Base-by-base conservation (phyloP, 2,888 invertebrate species). In the Torymus tubicola region DNA sequence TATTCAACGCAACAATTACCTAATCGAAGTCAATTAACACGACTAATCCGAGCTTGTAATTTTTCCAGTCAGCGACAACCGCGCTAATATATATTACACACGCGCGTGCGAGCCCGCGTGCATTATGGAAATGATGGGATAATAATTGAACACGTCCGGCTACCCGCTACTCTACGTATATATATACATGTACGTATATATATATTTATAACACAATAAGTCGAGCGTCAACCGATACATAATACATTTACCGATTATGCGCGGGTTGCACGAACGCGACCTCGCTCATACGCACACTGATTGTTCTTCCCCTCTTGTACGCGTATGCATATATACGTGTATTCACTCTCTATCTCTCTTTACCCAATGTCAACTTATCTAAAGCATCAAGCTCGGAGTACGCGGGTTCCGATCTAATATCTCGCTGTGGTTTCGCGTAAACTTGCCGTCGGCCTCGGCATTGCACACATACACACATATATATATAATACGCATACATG, bases 221-320 rank as follows among this genome's bases (percentile, higher is more conserved):
- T 53, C 63, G 53, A 53, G 60, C 61, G 5, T 42, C 42, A 8
- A 42, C 53, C 61, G 42, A 68, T 31, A 21, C 55, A 76, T 76
- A 76, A 69, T 69, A 42, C 76, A 76, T 69, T 61, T 55, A 55
- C 42, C 63, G 63, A 76, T 76, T 72, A 72, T 55, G 72, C 72
- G 53, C 18, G n/a, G n/a, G 13, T 8, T 50, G 58, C 58, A 18
- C 61, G 14, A 21, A 2, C 2, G 21, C 21, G 21, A 21, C 21
- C 70, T 16, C 55, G 21, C 57, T 12, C 50, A 31, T 53, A 13
- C 69, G 14, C 53, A 42, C 42, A 42, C 8, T 42, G 42, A 42
- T 42, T 42, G 42, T 42, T 42, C 8, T 42, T 5, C 42, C 42
- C 5, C 42, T 42, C 42, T 8, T 42, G 42, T 1, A 42, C 42